Evolutionary conservation across 2,797 vertebrate genomes (phyloP).

Genomic region (Falco rusticolus): DNA sequence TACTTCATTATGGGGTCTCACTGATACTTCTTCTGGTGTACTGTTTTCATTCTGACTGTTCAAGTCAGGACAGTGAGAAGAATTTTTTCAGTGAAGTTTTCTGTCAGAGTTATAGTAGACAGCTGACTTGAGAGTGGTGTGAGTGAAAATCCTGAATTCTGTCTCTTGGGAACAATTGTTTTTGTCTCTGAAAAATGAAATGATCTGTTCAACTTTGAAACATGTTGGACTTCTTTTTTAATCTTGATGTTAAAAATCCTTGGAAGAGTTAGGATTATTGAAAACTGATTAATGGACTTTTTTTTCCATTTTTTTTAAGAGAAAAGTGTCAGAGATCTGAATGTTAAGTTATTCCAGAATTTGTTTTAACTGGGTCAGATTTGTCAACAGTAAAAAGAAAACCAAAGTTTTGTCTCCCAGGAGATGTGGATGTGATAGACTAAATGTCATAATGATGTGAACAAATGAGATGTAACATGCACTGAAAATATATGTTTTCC

Average conservation of each 20-base stretch:
- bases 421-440: conserved; percentile 70
- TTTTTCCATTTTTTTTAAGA: background rate
- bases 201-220: background rate
- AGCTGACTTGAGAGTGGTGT: background rate
- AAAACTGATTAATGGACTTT: background rate
- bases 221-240: background rate
- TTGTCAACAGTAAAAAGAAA: conserved; percentile 65
- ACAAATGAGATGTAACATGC: conserved; percentile 69
- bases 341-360: background rate
- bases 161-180: background rate
- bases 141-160: background rate
- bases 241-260: background rate
- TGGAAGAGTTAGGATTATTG: background rate
- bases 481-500: conserved; percentile 70
- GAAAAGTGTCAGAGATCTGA: background rate
- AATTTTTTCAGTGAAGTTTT: background rate
- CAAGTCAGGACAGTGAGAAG: background rate
- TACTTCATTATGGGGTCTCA: background rate
- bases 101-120: background rate
- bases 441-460: conserved; percentile 78
- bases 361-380: conserved; percentile 20
- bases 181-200: background rate
- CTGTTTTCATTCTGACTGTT: background rate
- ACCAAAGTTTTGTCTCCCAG: conserved; percentile 65
- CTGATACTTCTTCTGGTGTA: background rate